Evolutionary conservation across 2,113 vertebrate genomes (phyloP).

Genomic region (Gallinago jamesoni): DNA sequence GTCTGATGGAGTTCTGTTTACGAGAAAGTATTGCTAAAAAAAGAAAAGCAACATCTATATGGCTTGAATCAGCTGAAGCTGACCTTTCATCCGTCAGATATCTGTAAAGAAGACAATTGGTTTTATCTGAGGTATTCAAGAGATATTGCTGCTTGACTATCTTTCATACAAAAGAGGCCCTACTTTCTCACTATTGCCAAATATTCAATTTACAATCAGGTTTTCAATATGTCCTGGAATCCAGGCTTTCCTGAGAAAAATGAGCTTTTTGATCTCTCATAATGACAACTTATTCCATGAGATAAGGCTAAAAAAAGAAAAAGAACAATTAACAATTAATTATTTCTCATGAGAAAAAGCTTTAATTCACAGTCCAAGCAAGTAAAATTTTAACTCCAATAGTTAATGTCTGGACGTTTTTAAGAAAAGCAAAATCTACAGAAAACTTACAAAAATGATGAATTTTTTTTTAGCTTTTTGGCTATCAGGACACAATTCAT

Average conservation of each 20-base stretch:
- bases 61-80: not conserved
- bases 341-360: not conserved
- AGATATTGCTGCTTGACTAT: not conserved
- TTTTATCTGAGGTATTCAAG: not conserved
- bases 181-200: slow-evolving; percentile 6
- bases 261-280: not conserved
- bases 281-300: not conserved
- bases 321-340: slow-evolving; percentile 17
- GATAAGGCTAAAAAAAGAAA: not conserved
- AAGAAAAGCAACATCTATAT: not conserved
- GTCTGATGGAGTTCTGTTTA: slow-evolving; percentile 17
- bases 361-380: slow-evolving; percentile 11
- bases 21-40: not conserved
- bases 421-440: slow-evolving; percentile 30
- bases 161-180: not conserved
- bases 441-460: not conserved
- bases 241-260: not conserved
- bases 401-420: slow-evolving; percentile 14
- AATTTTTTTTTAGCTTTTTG: slow-evolving; percentile 7
- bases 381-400: not conserved
- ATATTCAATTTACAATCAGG: slow-evolving; percentile 5
- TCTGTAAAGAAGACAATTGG: slow-evolving; percentile 11
- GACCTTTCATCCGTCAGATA: not conserved
- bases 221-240: not conserved
- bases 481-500: not conserved